Conservation (phyloP, 2,113 vertebrate species). For the Paradisaea rubra region DNA sequence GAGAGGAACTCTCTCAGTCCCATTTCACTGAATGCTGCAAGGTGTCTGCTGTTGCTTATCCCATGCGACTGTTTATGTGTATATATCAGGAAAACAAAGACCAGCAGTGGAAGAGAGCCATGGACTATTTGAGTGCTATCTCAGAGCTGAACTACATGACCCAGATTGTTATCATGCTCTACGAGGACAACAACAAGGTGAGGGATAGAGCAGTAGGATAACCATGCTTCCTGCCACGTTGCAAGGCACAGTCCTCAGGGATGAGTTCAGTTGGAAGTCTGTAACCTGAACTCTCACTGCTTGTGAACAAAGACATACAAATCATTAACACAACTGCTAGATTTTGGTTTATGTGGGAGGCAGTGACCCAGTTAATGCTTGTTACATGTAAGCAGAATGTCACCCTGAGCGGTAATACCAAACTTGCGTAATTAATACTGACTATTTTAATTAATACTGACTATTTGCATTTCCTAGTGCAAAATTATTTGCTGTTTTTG, state of each 20-base stretch:
- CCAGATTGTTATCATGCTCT: conserved; percentile 98
- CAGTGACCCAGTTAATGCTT: background rate
- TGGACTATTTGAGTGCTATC: conserved; percentile 96
- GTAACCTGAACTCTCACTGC: background rate
- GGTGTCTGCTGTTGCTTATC: conserved; percentile 22
- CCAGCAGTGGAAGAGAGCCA: conserved; percentile 94
- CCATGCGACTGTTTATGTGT: conserved; percentile 13
- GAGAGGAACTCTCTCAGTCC: background rate
- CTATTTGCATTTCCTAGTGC: background rate
- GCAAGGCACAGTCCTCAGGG: background rate
- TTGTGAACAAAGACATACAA: background rate
- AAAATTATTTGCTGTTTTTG: background rate
- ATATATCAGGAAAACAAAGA: conserved; percentile 87
- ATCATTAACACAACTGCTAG: background rate
- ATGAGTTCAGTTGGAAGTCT: background rate
- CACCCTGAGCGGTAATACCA: background rate
- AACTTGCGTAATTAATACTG: background rate
- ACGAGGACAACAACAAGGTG: conserved; percentile 98
- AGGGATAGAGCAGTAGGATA: conserved; percentile 28
- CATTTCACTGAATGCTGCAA: background rate
- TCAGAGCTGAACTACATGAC: conserved; percentile 99
- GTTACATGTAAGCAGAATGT: background rate
- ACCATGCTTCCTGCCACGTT: background rate
- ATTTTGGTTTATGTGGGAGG: background rate
- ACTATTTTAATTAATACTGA: background rate